phyloP scores from a whole-genome alignment of 2,888 invertebrate genomes.

The Electrophaes corylata region DNA sequence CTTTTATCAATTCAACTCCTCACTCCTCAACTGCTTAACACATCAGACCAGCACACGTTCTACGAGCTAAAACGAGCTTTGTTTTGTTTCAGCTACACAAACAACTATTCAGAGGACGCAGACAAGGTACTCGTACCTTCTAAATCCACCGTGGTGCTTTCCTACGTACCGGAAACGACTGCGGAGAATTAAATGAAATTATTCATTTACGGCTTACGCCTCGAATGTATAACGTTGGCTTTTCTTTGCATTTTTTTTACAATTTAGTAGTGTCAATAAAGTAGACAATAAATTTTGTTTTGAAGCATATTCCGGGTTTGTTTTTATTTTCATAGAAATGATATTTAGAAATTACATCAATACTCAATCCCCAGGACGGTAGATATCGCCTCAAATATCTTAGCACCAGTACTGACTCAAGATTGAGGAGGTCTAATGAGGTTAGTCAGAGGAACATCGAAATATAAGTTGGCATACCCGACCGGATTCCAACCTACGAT shows the following conservation, averaged over 20 bases:
- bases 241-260: constrained; percentile 36
- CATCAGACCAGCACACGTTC: too few relatives aligned
- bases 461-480: too few relatives aligned
- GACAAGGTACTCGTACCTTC: constrained; percentile 84
- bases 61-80: neutral
- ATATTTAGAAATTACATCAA: too few relatives aligned
- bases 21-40: too few relatives aligned
- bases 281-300: constrained; percentile 36
- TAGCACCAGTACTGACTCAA: too few relatives aligned
- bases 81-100: constrained; percentile 82
- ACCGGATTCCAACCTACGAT: too few relatives aligned
- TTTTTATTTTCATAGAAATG: neutral
- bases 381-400: too few relatives aligned
- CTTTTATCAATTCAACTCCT: too few relatives aligned
- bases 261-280: constrained; percentile 15
- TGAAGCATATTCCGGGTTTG: constrained; percentile 36
- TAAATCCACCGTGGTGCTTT: constrained; percentile 86
- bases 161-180: constrained; percentile 85
- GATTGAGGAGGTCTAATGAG: too few relatives aligned
- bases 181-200: constrained; percentile 50
- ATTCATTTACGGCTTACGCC: constrained; percentile 32
- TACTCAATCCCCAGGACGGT: too few relatives aligned
- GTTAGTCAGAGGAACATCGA: too few relatives aligned
- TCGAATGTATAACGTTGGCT: constrained; percentile 31
- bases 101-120: constrained; percentile 62